phyloP scores from a whole-genome alignment of 2,113 vertebrate genomes.

The Chloebia gouldiae region DNA sequence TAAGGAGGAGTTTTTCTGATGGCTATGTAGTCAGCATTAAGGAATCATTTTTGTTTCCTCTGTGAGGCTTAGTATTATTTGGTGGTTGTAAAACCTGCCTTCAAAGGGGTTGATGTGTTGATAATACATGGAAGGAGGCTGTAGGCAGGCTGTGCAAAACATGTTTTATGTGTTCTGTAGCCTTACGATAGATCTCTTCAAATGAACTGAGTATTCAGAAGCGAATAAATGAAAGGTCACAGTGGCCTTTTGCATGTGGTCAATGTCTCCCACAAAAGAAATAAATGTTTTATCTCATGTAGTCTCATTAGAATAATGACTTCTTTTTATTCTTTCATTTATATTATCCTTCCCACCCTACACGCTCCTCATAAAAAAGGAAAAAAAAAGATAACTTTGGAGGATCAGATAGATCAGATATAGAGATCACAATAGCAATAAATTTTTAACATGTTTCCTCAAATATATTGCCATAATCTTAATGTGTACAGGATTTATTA shows the following conservation, averaged over 20 bases:
- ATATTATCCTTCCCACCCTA: not conserved
- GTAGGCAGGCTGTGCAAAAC: not conserved
- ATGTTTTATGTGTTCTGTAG: accelerated
- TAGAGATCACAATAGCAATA: not conserved
- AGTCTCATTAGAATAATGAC: not conserved
- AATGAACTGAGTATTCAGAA: not conserved
- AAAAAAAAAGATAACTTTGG: not conserved
- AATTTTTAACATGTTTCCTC: not conserved
- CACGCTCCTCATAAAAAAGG: accelerated
- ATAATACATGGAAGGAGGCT: not conserved
- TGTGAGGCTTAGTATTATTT: not conserved
- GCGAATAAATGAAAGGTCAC: not conserved
- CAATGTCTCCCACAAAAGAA: not conserved
- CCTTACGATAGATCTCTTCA: not conserved
- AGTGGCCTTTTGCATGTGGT: not conserved
- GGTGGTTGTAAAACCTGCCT: not conserved
- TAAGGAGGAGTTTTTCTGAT: constrained; percentile 20
- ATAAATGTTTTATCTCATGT: not conserved
- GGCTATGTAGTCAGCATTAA: not conserved
- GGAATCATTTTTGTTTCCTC: not conserved
- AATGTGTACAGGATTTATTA: not conserved
- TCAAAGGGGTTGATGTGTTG: not conserved
- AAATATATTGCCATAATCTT: not conserved
- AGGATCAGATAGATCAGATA: not conserved
- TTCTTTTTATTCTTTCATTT: not conserved